A percentile compares a stretch with the other conserved stretches of the same genome.
Conservation (phyloP, 35 echinoderm and acorn worm genomes). For the Ptychodera flava region DNA sequence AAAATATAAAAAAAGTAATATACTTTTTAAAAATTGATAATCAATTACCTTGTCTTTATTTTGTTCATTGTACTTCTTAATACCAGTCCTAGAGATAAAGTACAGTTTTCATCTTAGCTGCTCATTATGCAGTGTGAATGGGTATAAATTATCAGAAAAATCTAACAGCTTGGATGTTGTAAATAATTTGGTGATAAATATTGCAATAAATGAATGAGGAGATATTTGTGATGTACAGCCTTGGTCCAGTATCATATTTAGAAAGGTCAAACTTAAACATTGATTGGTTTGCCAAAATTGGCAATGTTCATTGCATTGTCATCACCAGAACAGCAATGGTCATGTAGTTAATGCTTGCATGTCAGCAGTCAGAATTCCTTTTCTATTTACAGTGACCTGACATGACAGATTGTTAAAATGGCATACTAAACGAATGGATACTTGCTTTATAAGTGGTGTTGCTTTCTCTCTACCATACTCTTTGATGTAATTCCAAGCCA, state of each 20-base stretch:
- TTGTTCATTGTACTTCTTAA: conserved; percentile 43
- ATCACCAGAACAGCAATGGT: background rate
- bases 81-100: conserved; percentile 15
- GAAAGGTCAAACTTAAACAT: background rate
- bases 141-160: background rate
- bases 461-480: conserved; percentile 27
- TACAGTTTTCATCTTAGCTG: background rate
- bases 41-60: conserved; percentile 39
- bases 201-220: background rate
- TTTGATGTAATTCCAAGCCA: conserved; percentile 52
- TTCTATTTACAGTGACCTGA: too few relatives aligned
- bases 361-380: background rate
- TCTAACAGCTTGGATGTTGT: background rate
- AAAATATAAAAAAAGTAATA: background rate
- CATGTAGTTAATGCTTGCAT: background rate
- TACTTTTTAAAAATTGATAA: background rate
- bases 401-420: background rate
- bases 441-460: conserved; percentile 26
- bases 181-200: background rate
- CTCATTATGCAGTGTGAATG: too few relatives aligned
- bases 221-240: background rate
- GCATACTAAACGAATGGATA: background rate
- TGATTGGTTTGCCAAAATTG: background rate
- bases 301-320: background rate
- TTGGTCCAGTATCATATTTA: background rate